These are phyloP conservation scores for Monopterus albus DNA, from an alignment of 2,113 vertebrate species.

Conservation along the genomic window DNA sequence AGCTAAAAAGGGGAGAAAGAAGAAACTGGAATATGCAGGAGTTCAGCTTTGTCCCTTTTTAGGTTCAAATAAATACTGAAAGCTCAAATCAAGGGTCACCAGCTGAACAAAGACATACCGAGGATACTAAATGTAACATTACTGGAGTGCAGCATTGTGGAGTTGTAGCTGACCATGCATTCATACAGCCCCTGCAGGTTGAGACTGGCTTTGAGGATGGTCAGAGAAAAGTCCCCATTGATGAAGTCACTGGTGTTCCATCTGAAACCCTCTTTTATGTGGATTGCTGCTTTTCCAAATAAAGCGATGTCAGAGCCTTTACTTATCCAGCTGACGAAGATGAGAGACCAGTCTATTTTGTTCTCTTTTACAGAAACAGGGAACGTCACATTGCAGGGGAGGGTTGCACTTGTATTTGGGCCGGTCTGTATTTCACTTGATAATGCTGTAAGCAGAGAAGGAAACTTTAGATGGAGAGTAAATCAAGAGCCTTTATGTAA, in stretches of 20 bases:
- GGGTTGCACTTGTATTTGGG: constrained; percentile 56
- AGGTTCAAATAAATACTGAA: not conserved
- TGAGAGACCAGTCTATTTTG: constrained; percentile 25
- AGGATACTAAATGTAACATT: constrained; percentile 69
- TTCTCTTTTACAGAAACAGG: not conserved
- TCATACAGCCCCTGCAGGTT: constrained; percentile 76
- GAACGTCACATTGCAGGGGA: constrained; percentile 69
- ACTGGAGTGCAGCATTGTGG: constrained; percentile 36
- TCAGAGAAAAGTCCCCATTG: constrained; percentile 76
- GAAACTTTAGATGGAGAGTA: not conserved
- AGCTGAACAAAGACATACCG: constrained; percentile 60
- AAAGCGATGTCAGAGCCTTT: constrained; percentile 65
- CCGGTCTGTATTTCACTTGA: constrained; percentile 57
- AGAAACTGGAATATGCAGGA: not conserved
- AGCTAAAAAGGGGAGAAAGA: constrained; percentile 23
- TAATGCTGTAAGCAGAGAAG: constrained; percentile 58
- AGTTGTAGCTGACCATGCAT: constrained; percentile 75
- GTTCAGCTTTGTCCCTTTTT: not conserved
- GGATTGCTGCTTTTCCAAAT: not conserved
- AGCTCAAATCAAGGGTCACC: not conserved
- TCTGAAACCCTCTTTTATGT: constrained; percentile 64
- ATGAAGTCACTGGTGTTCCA: constrained; percentile 49
- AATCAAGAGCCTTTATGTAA: not conserved
- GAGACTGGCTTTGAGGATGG: constrained; percentile 57
- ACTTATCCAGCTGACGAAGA: constrained; percentile 70